Evolutionary conservation across 2,113 vertebrate species (phyloP).

Genomic region (Gadus macrocephalus): DNA sequence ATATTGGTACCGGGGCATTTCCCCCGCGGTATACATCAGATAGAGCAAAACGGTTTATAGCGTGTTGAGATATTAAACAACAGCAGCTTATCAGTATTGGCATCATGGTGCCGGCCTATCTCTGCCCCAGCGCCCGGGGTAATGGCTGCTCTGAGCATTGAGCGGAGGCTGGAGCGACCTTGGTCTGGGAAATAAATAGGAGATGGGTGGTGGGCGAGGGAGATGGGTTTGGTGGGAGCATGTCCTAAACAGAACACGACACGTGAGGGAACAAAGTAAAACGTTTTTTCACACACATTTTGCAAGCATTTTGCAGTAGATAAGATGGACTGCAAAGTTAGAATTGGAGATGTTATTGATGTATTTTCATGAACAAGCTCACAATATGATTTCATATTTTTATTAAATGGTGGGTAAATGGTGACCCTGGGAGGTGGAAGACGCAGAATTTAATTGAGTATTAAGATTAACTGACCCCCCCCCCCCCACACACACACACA

Average conservation of each 20-base stretch:
- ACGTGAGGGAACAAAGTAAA: conserved; percentile 32
- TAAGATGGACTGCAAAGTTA: conserved; percentile 60
- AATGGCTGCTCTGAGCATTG: not conserved
- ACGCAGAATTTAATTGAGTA: conserved; percentile 3
- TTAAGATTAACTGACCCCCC: too few relatives aligned
- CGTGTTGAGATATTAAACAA: too few relatives aligned
- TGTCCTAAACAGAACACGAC: conserved; percentile 34
- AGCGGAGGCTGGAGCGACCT: not conserved
- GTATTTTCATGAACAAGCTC: conserved; percentile 39
- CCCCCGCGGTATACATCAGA: too few relatives aligned
- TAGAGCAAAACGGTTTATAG: too few relatives aligned
- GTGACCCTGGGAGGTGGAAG: conserved; percentile 21
- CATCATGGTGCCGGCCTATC: too few relatives aligned
- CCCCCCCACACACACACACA: too few relatives aligned
- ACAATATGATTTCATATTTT: conserved; percentile 20
- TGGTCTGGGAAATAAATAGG: conserved; percentile 51
- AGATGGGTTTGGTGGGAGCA: conserved; percentile 19
- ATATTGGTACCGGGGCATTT: too few relatives aligned
- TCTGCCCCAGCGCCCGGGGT: too few relatives aligned
- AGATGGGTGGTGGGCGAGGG: not conserved
- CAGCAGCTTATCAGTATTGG: too few relatives aligned
- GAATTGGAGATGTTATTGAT: conserved; percentile 33
- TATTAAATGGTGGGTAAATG: conserved; percentile 21
- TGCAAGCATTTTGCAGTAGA: conserved; percentile 74
- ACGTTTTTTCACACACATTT: conserved; percentile 63